Conservation (phyloP, 2,888 invertebrate species). For the Rhamphomyia laevipes region DNA sequence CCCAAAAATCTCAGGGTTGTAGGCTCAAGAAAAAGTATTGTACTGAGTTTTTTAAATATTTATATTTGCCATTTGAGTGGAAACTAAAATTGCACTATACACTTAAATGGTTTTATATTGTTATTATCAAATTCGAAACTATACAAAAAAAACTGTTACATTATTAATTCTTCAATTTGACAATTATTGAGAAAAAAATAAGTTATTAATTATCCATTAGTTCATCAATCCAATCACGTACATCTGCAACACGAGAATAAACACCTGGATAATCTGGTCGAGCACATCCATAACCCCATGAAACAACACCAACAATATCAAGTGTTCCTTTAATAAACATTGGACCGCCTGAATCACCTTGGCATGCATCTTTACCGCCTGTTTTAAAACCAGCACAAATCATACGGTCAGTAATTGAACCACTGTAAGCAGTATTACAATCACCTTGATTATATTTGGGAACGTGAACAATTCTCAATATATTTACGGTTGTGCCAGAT, state of each 20-base stretch:
- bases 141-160: too few relatives aligned
- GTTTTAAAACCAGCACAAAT: constrained; percentile 26
- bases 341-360: constrained; percentile 34
- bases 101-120: too few relatives aligned
- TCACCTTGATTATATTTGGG: constrained; percentile 23
- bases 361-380: constrained; percentile 30
- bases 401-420: constrained; percentile 28
- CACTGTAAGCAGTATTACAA: constrained; percentile 22
- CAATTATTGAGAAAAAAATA: constrained; percentile 16
- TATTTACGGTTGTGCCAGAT: constrained; percentile 3
- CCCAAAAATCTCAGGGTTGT: too few relatives aligned
- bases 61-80: too few relatives aligned
- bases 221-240: constrained; percentile 20
- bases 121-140: too few relatives aligned
- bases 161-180: too few relatives aligned
- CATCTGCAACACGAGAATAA: constrained; percentile 24
- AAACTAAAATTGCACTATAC: too few relatives aligned
- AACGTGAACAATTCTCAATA: constrained; percentile 23
- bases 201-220: constrained; percentile 14
- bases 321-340: constrained; percentile 16
- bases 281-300: constrained; percentile 33
- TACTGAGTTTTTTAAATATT: too few relatives aligned
- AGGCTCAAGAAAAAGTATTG: too few relatives aligned
- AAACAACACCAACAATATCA: constrained; percentile 28
- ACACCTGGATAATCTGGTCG: constrained; percentile 28